Base-by-base conservation (phyloP, 1,140 invertebrate species). In the Bombus difficillimus region DNA sequence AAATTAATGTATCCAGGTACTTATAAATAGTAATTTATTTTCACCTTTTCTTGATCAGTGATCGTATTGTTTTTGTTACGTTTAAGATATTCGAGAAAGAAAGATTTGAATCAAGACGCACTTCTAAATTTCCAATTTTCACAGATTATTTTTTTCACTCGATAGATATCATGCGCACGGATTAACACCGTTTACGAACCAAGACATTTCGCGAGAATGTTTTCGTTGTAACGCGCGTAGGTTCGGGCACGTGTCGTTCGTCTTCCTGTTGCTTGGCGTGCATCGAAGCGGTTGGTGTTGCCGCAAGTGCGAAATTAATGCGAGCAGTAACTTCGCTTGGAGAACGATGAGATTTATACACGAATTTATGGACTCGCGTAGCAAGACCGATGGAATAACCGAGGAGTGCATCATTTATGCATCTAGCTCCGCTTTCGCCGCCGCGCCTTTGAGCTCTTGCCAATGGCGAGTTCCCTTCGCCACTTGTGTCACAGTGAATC, bases 231-330 rank as follows among this genome's bases (percentile, higher is more conserved):
- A 64, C 32, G 64, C 62, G 57, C 80, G 41, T 43, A 53, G 62
- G 41, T 64, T 86, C 62, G 74, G 64, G 39, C 85, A 80, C 84
- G 84, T 69, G 76, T 86, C 87, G 72, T 89, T 66, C 84, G 86
- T 86, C 85, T 86, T 86, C 81, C 75, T 74, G 76, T 71, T 62
- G 68, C 81, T 66, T 81, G 78, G 87, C 86, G 69, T 59, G 28
- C 37, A n/a, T 89, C 81, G 80, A 74, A 34, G 79, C 78, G 68
- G 66, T 66, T 66, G 43, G 64, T 72, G 74, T 77, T 83, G 76
- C 78, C 80, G 74, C 79, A 80, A 86, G 81, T 41, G 84, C 59
- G 88, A 90, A 90, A 90, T 90, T 90, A 90, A 90, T 90, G 89
- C 89, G 57, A 53, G 81, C 86, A 80, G 84, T 91, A 91, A 90